These are phyloP conservation scores for Netelia inedita DNA, from an alignment of 2,888 invertebrate species.

Conservation along the genomic window DNA sequence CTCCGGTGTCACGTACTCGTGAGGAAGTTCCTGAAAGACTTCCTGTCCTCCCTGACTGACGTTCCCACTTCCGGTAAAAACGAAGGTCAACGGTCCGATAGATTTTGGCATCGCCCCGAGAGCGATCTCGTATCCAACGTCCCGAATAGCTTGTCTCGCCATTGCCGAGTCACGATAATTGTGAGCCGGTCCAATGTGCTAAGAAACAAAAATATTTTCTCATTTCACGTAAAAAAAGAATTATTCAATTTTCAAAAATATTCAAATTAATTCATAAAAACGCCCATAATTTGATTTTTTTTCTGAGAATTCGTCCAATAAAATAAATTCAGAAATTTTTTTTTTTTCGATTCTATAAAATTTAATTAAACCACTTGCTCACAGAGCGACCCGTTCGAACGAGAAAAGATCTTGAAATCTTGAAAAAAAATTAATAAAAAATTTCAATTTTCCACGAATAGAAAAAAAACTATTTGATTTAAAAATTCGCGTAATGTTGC, in stretches of 20 bases:
- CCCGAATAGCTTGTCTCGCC: slow-evolving; percentile 98
- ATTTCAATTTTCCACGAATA: no score
- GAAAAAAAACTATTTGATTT: no score
- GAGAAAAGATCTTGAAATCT: no score
- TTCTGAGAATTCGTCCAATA: no score
- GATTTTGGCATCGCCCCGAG: slow-evolving; percentile 98
- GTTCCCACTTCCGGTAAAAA: slow-evolving; percentile 99
- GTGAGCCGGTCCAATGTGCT: slow-evolving; percentile 99
- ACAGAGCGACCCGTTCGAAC: no score
- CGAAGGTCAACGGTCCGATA: slow-evolving; percentile 98
- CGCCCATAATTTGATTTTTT: no score
- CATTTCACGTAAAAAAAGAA: slow-evolving; percentile 17
- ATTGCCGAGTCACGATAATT: slow-evolving; percentile 99
- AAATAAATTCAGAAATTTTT: no score
- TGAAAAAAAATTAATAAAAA: slow-evolving; percentile 14
- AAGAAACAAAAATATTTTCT: slow-evolving; percentile 75
- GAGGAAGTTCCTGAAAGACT: slow-evolving; percentile 98
- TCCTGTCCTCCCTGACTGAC: slow-evolving; percentile 96
- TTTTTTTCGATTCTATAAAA: no score
- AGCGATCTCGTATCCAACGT: slow-evolving; percentile 99
- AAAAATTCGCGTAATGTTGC: not conserved
- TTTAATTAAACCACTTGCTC: no score
- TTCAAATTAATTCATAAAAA: slow-evolving; percentile 16
- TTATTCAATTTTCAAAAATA: slow-evolving; percentile 5
- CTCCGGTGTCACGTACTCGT: slow-evolving; percentile 98